phyloP scores from a whole-genome alignment of 92 coral and sea anemone species.

The Actinernus sp. region DNA sequence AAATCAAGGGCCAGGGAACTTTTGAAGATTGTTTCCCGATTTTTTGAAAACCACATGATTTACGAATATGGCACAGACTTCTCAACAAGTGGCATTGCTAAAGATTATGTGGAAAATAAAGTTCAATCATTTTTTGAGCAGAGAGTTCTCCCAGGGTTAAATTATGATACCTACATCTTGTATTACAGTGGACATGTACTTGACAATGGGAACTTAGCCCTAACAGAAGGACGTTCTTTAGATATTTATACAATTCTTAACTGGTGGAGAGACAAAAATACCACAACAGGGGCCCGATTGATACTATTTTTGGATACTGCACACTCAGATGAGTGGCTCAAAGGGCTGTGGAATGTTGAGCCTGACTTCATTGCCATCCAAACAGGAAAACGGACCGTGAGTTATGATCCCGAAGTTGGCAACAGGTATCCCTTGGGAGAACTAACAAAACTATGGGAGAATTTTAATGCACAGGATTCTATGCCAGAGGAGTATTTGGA shows the following conservation, averaged over 20 bases:
- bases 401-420: constrained; percentile 80
- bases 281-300: constrained; percentile 81
- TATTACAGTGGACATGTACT: constrained; percentile 96
- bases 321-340: constrained; percentile 89
- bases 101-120: constrained; percentile 79
- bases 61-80: constrained; percentile 97
- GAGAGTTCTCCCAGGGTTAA: constrained; percentile 87
- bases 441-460: constrained; percentile 86
- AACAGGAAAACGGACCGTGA: constrained; percentile 73
- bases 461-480: constrained; percentile 68
- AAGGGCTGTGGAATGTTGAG: constrained; percentile 76
- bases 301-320: constrained; percentile 89
- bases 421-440: constrained; percentile 89
- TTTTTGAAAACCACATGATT: constrained; percentile 91
- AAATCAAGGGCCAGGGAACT: constrained; percentile 89
- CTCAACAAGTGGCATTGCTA: constrained; percentile 89
- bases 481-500: constrained; percentile 64
- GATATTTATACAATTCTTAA: constrained; percentile 68
- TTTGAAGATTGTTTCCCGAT: constrained; percentile 75
- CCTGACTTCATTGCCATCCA: constrained; percentile 88
- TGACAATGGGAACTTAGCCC: constrained; percentile 90
- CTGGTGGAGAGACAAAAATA: constrained; percentile 86
- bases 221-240: constrained; percentile 82
- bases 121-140: constrained; percentile 88
- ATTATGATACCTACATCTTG: constrained; percentile 92